Evolutionary conservation across 2,797 vertebrate genomes (phyloP).

Genomic region (Gobio occitaniae): DNA sequence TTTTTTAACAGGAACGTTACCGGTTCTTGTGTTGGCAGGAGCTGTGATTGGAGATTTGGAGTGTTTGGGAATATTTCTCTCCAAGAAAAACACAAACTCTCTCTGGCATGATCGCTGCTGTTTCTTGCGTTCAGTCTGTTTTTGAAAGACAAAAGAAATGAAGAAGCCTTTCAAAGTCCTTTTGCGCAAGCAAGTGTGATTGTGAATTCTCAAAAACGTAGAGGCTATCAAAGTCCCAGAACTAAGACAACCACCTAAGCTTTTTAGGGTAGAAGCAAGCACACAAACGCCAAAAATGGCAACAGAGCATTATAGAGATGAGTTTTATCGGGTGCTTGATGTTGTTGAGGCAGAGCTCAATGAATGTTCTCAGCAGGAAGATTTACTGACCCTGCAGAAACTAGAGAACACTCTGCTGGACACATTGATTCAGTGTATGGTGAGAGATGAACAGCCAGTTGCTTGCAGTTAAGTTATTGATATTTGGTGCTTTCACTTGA

Average conservation of each 20-base stretch:
- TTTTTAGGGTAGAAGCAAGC: slow-evolving; percentile 15
- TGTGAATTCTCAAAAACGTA: slow-evolving; percentile 39
- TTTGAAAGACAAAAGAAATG: slow-evolving; percentile 44
- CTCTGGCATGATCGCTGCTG: background rate
- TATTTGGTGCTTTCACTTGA: background rate
- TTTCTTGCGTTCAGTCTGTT: slow-evolving; percentile 29
- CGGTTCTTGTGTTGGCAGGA: no score
- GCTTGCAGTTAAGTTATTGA: slow-evolving; percentile 31
- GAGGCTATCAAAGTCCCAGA: slow-evolving; percentile 34
- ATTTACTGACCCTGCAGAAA: slow-evolving; percentile 37
- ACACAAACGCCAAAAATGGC: slow-evolving; percentile 18
- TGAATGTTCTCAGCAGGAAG: slow-evolving; percentile 36
- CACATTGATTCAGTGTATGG: slow-evolving; percentile 27
- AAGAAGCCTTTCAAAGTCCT: slow-evolving; percentile 13
- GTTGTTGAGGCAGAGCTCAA: background rate
- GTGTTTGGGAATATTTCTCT: no score
- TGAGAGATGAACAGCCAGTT: slow-evolving; percentile 44
- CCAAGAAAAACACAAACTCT: no score
- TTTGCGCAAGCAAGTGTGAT: slow-evolving; percentile 42
- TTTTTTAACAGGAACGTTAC: no score
- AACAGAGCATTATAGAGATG: slow-evolving; percentile 46
- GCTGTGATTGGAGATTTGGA: no score
- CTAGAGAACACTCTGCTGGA: slow-evolving; percentile 42
- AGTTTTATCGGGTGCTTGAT: slow-evolving; percentile 48
- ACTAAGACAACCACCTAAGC: slow-evolving; percentile 23